Base-by-base conservation (phyloP, 2,113 vertebrate genomes). In the Petaurus breviceps region DNA sequence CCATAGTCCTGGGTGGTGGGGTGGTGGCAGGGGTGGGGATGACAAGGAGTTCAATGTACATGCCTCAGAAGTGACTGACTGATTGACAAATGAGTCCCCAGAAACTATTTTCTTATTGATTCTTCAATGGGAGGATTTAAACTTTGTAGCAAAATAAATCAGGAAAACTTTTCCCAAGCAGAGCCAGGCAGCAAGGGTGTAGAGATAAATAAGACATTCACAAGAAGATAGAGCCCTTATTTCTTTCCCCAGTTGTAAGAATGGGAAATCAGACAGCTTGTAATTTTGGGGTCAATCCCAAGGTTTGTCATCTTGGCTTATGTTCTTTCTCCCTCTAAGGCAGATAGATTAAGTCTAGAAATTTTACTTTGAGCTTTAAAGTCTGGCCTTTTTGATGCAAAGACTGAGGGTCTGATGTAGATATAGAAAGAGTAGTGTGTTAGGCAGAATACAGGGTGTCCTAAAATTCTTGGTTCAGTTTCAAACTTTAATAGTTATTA, bases 1-100 rank as follows among this genome's bases (percentile, higher is more conserved):
- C 43, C 8, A 28, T 50, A 49, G 89, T 90, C 47, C 8, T 46
- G 89, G 46, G 24, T 25, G 43, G 25, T 37, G 26, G 28, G 22
- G 6, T n/a, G 6, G 37, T 84, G 12, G 37, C 16, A 84, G 19
- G 37, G n/a, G 37, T 43, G 6, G 68, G 16, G n/a, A 16, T 84
- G 25, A 90, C 49, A 50, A 3, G 49, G 47, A 31, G 90, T 51
- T 90, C 90, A 9, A 90, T 90, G 90, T 51, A 49, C 90, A 90
- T 90, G 90, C 28, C 49, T 90, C 25, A 51, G n/a, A 90, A 90
- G 24, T 90, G 25, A 90, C 90, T 90, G 90, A 90, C 47, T 50
- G 90, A 90, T 90, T 90, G 90, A 90, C 90, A 90, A 90, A 90
- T 90, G 90, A 90, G 90, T 90, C 90, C 25, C 26, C 31, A 47